These are phyloP conservation scores for Metopolophium dirhodum DNA, from an alignment of 1,140 invertebrate species.

Conservation along the genomic window DNA sequence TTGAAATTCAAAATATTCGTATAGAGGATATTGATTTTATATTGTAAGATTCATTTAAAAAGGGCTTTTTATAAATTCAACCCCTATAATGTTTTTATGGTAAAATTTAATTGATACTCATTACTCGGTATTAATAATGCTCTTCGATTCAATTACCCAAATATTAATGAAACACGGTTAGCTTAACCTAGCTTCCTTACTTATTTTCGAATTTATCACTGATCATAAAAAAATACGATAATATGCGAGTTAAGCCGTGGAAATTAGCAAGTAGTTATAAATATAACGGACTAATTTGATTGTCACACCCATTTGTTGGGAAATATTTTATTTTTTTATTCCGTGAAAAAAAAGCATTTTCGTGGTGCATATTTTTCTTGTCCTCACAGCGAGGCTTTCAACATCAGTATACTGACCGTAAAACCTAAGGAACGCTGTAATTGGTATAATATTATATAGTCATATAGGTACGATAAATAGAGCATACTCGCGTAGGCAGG, in stretches of 20 bases:
- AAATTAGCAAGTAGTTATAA: no score
- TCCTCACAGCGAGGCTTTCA: not conserved
- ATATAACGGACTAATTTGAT: no score
- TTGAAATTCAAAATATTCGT: no score
- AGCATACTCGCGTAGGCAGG: not conserved
- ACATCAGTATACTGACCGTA: not conserved
- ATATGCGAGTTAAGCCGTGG: no score
- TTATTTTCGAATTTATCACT: no score
- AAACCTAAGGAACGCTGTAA: not conserved
- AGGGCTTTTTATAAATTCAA: not conserved
- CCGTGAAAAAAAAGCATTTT: not conserved
- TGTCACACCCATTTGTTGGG: not conserved
- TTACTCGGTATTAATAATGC: no score
- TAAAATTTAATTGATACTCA: no score
- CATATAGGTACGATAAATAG: not conserved
- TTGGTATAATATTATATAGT: not conserved
- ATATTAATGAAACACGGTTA: not conserved
- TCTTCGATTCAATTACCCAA: no score
- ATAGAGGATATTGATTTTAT: no score
- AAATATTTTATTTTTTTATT: not conserved
- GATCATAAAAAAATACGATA: not conserved
- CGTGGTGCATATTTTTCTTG: not conserved
- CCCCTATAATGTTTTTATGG: no score
- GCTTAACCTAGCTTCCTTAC: not conserved
- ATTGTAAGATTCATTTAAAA: not conserved